Evolutionary conservation across 2,113 vertebrate species (phyloP).

Genomic region (Neotragus pygmaeus): DNA sequence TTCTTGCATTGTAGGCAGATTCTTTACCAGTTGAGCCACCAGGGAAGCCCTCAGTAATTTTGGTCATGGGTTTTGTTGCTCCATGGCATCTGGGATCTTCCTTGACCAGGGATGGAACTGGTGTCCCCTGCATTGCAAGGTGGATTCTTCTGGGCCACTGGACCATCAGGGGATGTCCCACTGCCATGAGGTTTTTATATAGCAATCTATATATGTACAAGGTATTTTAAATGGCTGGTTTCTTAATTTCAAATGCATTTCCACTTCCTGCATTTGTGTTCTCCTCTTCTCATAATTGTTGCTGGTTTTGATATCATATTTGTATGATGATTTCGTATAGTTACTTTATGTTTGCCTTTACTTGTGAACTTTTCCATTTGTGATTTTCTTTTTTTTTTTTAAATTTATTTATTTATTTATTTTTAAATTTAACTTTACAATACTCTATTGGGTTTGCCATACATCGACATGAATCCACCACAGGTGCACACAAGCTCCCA

Average conservation of each 20-base stretch:
- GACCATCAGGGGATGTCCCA: not conserved
- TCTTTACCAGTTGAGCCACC: not conserved
- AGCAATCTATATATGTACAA: not conserved
- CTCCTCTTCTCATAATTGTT: not conserved
- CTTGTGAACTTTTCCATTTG: not conserved
- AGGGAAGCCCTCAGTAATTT: not conserved
- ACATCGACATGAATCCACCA: no score
- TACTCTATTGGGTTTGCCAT: no score
- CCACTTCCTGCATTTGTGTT: not conserved
- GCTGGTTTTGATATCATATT: not conserved
- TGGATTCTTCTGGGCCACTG: not conserved
- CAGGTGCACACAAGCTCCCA: no score
- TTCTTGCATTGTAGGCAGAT: not conserved
- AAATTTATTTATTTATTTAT: no score
- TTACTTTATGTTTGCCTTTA: not conserved
- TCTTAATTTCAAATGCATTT: not conserved
- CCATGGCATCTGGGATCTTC: not conserved
- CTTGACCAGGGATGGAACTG: not conserved
- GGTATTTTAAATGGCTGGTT: not conserved
- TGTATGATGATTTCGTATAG: not conserved
- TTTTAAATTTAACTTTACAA: no score
- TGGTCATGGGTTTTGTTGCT: not conserved
- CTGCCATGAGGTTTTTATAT: not conserved
- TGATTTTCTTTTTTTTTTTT: no score
- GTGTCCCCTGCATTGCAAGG: not conserved